Percentiles rank a stretch among this genome's conserved stretches.
phyloP scores from a whole-genome alignment of 2,797 vertebrate genomes.

The Macropodus opercularis region DNA sequence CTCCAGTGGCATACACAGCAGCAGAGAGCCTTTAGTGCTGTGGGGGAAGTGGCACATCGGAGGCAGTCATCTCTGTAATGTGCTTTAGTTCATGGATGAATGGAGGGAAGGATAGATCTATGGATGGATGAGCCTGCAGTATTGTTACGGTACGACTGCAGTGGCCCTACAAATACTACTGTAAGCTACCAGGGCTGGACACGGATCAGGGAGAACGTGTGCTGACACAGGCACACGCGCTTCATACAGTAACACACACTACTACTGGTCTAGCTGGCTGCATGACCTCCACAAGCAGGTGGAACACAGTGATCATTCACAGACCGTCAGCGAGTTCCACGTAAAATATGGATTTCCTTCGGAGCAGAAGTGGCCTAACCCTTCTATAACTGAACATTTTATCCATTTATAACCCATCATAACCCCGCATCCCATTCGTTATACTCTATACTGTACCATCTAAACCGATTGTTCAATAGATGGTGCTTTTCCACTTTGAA shows the following conservation, averaged over 20 bases:
- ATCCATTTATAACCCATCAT: constrained; percentile 53
- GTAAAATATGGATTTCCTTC: constrained; percentile 75
- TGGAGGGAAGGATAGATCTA: constrained; percentile 53
- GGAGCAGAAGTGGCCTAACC: constrained; percentile 37
- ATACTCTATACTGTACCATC: constrained; percentile 22
- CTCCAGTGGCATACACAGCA: constrained; percentile 39
- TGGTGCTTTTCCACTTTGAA: not conserved
- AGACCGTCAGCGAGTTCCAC: constrained; percentile 65
- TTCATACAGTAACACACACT: constrained; percentile 9
- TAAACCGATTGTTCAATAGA: constrained; percentile 18
- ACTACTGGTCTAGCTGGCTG: constrained; percentile 30
- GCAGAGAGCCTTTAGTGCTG: constrained; percentile 44
- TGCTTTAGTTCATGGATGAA: constrained; percentile 73
- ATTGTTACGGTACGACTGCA: constrained; percentile 44
- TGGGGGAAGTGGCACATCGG: constrained; percentile 63
- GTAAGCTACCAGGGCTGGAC: constrained; percentile 20
- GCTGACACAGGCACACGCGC: constrained; percentile 5
- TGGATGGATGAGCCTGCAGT: constrained; percentile 66
- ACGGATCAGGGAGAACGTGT: constrained; percentile 35
- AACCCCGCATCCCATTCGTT: constrained; percentile 25
- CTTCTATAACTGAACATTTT: constrained; percentile 61
- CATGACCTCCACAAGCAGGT: constrained; percentile 70
- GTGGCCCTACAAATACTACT: constrained; percentile 31
- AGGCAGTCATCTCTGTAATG: constrained; percentile 76
- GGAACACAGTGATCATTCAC: constrained; percentile 75